Percentiles rank a stretch among this genome's conserved stretches.
These are phyloP conservation scores for Oreochromis grahami DNA, from an alignment of 2,797 vertebrate species.

Conservation along the genomic window DNA sequence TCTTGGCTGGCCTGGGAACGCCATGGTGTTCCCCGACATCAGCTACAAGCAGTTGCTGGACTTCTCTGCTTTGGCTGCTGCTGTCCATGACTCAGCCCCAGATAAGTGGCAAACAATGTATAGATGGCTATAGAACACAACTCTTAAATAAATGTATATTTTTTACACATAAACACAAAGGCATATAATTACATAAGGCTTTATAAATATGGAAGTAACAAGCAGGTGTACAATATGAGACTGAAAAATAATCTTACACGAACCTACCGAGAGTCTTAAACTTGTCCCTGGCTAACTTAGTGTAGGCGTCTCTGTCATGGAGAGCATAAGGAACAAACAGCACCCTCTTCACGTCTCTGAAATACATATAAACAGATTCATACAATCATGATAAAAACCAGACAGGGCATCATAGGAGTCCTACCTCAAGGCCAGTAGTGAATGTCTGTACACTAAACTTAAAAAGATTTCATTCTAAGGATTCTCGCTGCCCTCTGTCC, in stretches of 20 bases:
- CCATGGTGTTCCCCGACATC: not conserved
- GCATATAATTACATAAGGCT: not conserved
- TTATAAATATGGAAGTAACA: not conserved
- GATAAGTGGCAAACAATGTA: not conserved
- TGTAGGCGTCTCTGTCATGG: constrained; percentile 79
- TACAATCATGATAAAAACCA: not conserved
- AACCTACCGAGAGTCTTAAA: constrained; percentile 76
- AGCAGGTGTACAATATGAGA: not conserved
- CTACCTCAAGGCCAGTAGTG: not conserved
- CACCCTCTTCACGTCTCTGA: constrained; percentile 78
- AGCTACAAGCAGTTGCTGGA: not conserved
- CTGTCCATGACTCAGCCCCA: not conserved
- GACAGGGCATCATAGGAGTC: not conserved
- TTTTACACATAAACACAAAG: not conserved
- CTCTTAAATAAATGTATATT: not conserved
- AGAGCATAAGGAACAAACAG: constrained; percentile 86
- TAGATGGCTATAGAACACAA: not conserved
- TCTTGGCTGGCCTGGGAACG: not conserved
- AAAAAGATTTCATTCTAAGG: not conserved
- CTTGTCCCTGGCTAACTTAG: constrained; percentile 77
- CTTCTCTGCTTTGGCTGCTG: not conserved
- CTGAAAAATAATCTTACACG: not conserved
- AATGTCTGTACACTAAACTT: not conserved
- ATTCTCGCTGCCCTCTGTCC: not conserved
- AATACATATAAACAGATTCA: not conserved